These are phyloP conservation scores for Sylvilagus bachmani DNA, from an alignment of 2,113 vertebrate genomes.

Conservation along the genomic window DNA sequence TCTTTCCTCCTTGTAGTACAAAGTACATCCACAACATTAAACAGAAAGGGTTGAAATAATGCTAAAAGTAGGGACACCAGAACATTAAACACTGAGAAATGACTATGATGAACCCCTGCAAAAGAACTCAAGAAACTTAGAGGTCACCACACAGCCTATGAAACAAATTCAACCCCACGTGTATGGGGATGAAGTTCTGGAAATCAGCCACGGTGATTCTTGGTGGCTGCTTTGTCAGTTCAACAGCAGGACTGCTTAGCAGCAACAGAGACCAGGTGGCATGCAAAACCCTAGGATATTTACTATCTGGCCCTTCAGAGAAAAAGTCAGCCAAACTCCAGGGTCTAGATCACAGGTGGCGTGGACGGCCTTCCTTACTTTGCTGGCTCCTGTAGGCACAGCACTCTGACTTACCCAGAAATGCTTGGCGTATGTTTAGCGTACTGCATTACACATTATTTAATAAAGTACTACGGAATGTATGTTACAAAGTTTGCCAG, in stretches of 20 bases:
- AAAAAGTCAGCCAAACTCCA: not conserved
- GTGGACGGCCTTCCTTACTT: not conserved
- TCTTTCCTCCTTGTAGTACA: not conserved
- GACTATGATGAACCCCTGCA: not conserved
- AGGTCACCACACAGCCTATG: not conserved
- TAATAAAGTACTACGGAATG: not conserved
- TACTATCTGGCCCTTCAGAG: not conserved
- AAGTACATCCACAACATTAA: constrained; percentile 40
- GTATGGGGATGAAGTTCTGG: not conserved
- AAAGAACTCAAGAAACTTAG: constrained; percentile 31
- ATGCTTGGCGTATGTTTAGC: not conserved
- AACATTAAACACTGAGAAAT: not conserved
- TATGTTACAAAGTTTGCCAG: constrained; percentile 17
- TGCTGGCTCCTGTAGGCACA: not conserved
- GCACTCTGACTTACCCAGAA: not conserved
- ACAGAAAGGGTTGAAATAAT: not conserved
- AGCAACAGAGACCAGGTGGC: not conserved
- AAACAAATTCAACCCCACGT: not conserved
- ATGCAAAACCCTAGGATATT: not conserved
- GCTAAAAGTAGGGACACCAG: not conserved
- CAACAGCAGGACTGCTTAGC: not conserved
- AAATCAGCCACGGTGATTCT: not conserved
- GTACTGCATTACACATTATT: not conserved
- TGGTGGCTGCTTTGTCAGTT: not conserved
- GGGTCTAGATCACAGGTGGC: not conserved